phyloP scores from a whole-genome alignment of 2,888 invertebrate species.

The Bursaphelenchus okinawaensis region DNA sequence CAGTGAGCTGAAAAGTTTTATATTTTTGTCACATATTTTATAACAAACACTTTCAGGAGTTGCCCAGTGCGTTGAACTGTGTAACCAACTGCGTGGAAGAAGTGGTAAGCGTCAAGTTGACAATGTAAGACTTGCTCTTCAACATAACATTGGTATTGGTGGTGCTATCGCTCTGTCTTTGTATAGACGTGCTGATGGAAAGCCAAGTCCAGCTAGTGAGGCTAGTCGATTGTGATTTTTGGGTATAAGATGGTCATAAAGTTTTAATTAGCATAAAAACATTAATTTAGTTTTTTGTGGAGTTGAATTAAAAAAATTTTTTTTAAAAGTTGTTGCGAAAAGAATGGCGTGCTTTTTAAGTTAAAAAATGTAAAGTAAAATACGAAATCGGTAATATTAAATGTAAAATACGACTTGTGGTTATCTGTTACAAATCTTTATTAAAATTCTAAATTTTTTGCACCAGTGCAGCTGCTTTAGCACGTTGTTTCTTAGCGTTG shows the following conservation, averaged over 20 bases:
- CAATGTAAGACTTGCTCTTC: slow-evolving; percentile 68
- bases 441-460: slow-evolving; percentile 6
- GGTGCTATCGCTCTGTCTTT: slow-evolving; percentile 87
- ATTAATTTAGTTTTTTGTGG: too few relatives aligned
- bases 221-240: background rate
- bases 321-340: too few relatives aligned
- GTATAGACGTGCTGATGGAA: slow-evolving; percentile 68
- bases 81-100: slow-evolving; percentile 77
- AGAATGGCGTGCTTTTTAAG: too few relatives aligned
- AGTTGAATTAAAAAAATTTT: too few relatives aligned
- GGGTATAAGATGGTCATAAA: too few relatives aligned
- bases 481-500: slow-evolving; percentile 10
- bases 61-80: slow-evolving; percentile 83
- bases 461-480: background rate
- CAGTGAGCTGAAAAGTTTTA: background rate
- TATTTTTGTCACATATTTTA: background rate
- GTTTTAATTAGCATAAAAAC: too few relatives aligned
- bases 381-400: too few relatives aligned
- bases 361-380: too few relatives aligned
- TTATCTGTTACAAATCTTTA: too few relatives aligned
- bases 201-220: background rate
- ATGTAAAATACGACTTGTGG: too few relatives aligned
- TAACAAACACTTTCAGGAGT: slow-evolving; percentile 64
- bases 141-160: slow-evolving; percentile 85
- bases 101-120: slow-evolving; percentile 75